These are phyloP conservation scores for Clarias laeviceps DNA, from an alignment of 2,797 vertebrate genomes.

Conservation along the genomic window DNA sequence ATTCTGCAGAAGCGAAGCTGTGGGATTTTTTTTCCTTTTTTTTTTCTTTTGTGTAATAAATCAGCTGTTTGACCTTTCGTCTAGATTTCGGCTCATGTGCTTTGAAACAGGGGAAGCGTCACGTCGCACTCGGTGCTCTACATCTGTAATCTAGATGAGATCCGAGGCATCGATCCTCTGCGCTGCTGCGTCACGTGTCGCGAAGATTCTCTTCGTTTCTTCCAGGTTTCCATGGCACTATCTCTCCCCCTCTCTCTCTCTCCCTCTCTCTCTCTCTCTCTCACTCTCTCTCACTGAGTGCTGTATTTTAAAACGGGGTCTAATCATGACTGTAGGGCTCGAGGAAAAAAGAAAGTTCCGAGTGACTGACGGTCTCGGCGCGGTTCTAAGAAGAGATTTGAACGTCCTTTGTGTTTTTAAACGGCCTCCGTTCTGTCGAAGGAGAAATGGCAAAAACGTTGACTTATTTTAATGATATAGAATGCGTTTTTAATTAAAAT, in stretches of 20 bases:
- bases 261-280: background rate
- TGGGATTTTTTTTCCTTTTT: background rate
- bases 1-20: slow-evolving; percentile 23
- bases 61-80: slow-evolving; percentile 47
- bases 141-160: slow-evolving; percentile 41
- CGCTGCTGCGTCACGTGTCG: background rate
- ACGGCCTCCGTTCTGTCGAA: slow-evolving; percentile 50
- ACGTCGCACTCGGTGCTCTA: slow-evolving; percentile 13
- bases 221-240: slow-evolving; percentile 23
- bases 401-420: slow-evolving; percentile 49
- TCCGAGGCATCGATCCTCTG: slow-evolving; percentile 4
- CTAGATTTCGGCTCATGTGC: slow-evolving; percentile 28
- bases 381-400: background rate
- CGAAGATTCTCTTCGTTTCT: slow-evolving; percentile 21
- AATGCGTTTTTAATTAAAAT: slow-evolving; percentile 77
- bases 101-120: background rate
- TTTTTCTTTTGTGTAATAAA: slow-evolving; percentile 24
- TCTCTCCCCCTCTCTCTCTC: background rate
- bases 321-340: background rate
- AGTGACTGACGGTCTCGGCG: background rate
- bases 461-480: slow-evolving; percentile 78
- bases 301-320: slow-evolving; percentile 40
- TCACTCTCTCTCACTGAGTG: background rate
- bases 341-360: background rate
- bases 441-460: slow-evolving; percentile 63